These are phyloP conservation scores for Lipotes vexillifer DNA, from an alignment of 2,113 vertebrate genomes.

Conservation along the genomic window DNA sequence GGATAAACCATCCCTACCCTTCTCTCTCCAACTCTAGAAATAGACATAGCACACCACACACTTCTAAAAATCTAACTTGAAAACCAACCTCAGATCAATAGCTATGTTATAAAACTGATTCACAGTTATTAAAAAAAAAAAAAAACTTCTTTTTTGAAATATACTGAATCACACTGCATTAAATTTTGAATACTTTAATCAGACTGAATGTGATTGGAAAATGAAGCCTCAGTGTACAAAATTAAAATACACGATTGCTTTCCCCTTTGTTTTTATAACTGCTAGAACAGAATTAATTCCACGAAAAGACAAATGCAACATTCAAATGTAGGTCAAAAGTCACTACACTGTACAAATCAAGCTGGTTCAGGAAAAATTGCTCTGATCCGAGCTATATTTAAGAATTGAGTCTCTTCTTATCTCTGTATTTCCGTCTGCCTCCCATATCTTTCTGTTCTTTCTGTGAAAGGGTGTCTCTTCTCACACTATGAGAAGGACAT, in stretches of 20 bases:
- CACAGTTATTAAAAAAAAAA: not conserved
- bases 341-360: not conserved
- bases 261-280: not conserved
- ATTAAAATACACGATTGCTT: not conserved
- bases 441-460: not conserved
- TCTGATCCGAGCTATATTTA: not conserved
- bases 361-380: not conserved
- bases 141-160: not conserved
- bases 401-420: not conserved
- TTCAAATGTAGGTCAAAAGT: not conserved
- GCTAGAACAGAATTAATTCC: not conserved
- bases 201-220: not conserved
- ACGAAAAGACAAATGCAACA: not conserved
- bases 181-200: not conserved
- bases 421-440: not conserved
- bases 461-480: not conserved
- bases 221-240: not conserved
- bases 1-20: not conserved
- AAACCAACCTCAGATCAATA: not conserved
- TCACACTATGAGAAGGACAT: not conserved
- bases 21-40: not conserved
- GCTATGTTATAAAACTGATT: not conserved
- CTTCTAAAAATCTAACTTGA: not conserved
- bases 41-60: not conserved
- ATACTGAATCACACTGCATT: not conserved